Percentiles rank a stretch among this genome's conserved stretches.
Conservation (phyloP, 2,888 invertebrate genomes). For the Steinernema carpocapsae region DNA sequence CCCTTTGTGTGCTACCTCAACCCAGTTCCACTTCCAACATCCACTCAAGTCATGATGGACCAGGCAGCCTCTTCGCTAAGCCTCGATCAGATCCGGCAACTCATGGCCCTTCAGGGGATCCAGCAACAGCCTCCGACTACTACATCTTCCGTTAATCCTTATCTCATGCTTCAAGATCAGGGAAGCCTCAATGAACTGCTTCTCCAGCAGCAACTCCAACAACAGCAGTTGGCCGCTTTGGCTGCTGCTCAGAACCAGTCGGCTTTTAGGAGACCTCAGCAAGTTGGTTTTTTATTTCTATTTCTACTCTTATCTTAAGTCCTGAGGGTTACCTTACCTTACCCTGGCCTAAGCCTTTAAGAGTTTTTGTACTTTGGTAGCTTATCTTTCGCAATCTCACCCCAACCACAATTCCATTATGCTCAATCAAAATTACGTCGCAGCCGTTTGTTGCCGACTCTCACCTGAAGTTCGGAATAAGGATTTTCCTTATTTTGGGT, state of each 20-base stretch:
- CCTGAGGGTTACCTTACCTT: too few species aligned
- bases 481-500: too few species aligned
- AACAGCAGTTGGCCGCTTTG: conserved; percentile 8
- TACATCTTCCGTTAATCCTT: background rate
- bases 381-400: too few species aligned
- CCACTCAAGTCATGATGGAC: background rate
- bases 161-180: background rate
- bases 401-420: background rate
- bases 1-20: too few species aligned
- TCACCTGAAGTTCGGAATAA: too few species aligned
- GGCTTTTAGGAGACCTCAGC: background rate
- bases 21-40: background rate
- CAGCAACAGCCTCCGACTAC: background rate
- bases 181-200: background rate
- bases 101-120: conserved; percentile 1
- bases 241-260: conserved; percentile 13
- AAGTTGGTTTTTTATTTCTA: background rate
- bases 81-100: conserved; percentile 10
- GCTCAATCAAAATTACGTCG: too few species aligned
- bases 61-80: background rate
- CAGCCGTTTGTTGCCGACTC: too few species aligned
- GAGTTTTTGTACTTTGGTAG: too few species aligned
- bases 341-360: too few species aligned
- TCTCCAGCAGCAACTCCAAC: conserved; percentile 14
- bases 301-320: background rate